phyloP scores from a whole-genome alignment of 2,888 invertebrate genomes.

The Omphaloscelis lunosa region DNA sequence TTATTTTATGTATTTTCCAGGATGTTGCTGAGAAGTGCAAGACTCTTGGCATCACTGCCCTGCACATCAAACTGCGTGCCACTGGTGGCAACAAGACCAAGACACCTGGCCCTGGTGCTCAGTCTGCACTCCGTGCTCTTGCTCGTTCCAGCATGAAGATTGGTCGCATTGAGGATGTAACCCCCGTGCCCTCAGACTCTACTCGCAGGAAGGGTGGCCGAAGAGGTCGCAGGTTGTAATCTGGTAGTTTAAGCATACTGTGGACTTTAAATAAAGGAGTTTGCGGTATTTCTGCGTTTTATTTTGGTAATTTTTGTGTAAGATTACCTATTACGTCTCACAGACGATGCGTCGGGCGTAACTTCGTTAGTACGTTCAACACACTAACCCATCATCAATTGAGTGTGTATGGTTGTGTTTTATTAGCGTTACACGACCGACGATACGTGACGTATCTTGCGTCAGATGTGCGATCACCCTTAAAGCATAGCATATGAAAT shows the following conservation, averaged over 20 bases:
- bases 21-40: slow-evolving; percentile 99
- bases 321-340: neutral
- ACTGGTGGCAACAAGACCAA: slow-evolving; percentile 99
- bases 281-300: slow-evolving; percentile 78
- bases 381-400: no score
- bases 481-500: neutral
- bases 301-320: slow-evolving; percentile 48
- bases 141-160: slow-evolving; percentile 99
- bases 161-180: slow-evolving; percentile 99
- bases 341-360: no score
- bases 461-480: no score
- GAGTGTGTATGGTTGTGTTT: no score
- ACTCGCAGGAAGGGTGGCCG: slow-evolving; percentile 99
- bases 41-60: slow-evolving; percentile 98
- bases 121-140: slow-evolving; percentile 98
- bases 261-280: slow-evolving; percentile 86
- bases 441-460: no score
- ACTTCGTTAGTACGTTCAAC: no score
- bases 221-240: slow-evolving; percentile 99
- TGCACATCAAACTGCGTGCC: slow-evolving; percentile 99
- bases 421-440: no score
- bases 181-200: slow-evolving; percentile 99
- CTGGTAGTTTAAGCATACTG: slow-evolving; percentile 87
- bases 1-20: slow-evolving; percentile 82
- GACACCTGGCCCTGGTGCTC: slow-evolving; percentile 99